Evolutionary conservation across 2,888 invertebrate species (phyloP), one percentile per base, ranked within the genome.

Genomic region (Heliconius ismenius): DNA sequence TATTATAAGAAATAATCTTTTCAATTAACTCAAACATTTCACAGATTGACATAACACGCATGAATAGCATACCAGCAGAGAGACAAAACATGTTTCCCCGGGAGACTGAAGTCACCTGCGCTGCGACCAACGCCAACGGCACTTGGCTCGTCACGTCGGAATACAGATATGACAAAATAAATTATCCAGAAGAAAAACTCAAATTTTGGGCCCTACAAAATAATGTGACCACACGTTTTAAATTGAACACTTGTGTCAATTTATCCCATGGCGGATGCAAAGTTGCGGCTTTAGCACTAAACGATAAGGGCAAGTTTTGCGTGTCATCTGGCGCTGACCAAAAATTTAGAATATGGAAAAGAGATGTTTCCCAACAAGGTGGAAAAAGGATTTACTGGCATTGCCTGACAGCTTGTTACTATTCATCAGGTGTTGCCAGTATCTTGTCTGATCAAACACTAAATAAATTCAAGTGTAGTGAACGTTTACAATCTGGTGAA

Each of bases 31-130:
- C 49, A 58, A 58, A n/a, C 3, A n/a, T 80, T 64, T 60, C 88
- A 94, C 88, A 94, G 94, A 86, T 94, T 79, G 94, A 94, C 78
- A 91, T 94, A 83, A 94, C 94, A 65, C 86, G 88, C 82, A 87
- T 87, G 82, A 94, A 94, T 81, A 89, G 84, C 68, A 84, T 93
- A 70, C 92, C 93, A 65, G 86, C 93, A 6, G 90, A 90, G 63
- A 86, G 93, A 79, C 86, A 88, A 80, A 92, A 94, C 77, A 85
- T 94, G 2, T 76, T 93, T 6, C 94, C 94, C 0, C 76, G 92
- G 70, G 93, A 94, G 81, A 92, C 90, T 0, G 94, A 94, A 82
- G 90, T 94, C 13, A 90, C 91, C 0, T 93, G 92, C 79, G 91
- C 90, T 0, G 90, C 92, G 0, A 88, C 92, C 39, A 91, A 89